Evolutionary conservation across 2,797 vertebrate genomes (phyloP), one percentile per base, ranked within the genome.

Genomic region (Anguilla megastoma): DNA sequence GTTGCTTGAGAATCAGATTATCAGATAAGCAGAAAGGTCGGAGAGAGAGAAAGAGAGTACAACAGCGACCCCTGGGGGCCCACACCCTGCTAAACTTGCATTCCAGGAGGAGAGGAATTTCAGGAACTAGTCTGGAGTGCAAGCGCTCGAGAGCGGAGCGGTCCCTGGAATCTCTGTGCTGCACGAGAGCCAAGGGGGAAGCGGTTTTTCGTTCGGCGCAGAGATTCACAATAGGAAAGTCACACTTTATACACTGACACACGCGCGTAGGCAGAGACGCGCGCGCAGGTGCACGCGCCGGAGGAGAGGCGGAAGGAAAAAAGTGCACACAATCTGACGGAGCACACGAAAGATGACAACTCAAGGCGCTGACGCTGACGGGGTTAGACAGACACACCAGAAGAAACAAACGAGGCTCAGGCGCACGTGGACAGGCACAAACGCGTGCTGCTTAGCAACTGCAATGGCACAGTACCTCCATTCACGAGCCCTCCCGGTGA

Each of bases 381-480:
- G n/a, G 71, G 71, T 33, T 41, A 76, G 74, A 86, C 0, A 12
- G 76, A 86, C 86, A 90, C 86, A 80, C 88, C 85, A 45, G n/a
- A 85, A 56, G 52, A 87, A 30, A 63, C 10, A 76, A 36, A 76
- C 50, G 36, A 18, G 84, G 89, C 89, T 86, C 87, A 18, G 69
- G 90, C 91, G 89, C 89, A 89, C 89, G 92, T 93, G 86, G 50
- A 82, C 88, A 63, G 87, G 90, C 89, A 91, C 90, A 90, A 90
- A 90, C 79, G 58, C 3, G 79, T 85, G 88, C 83, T 89, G 91
- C 24, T 36, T 71, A 56, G 86, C 84, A 89, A 88, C 87, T 90
- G 9, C 89, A 85, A 87, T 89, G 90, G 24, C 91, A 96, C 91
- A 95, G 95, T 88, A 63, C 90, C 89, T 92, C 93, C 50, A 94